Percentiles rank a stretch among this genome's conserved stretches.
These are phyloP conservation scores for Perognathus longimembris DNA, from an alignment of 2,113 vertebrate species.

Conservation along the genomic window DNA sequence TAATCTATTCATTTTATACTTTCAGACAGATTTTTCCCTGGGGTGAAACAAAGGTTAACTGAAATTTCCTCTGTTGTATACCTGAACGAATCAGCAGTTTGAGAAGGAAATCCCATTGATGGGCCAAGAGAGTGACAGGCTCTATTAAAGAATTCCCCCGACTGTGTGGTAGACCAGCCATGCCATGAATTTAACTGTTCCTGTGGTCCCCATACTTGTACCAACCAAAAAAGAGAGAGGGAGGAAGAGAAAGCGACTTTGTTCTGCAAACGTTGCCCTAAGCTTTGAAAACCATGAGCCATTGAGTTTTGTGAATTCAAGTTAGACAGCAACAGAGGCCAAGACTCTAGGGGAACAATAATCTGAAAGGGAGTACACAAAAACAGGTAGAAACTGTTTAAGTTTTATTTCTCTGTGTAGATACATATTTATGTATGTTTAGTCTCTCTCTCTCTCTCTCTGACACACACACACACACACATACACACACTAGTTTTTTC, in stretches of 20 bases:
- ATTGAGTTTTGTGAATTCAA: constrained; percentile 86
- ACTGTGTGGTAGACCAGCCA: constrained; percentile 92
- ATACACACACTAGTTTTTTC: neutral
- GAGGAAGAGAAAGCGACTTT: constrained; percentile 87
- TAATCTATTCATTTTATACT: constrained; percentile 91
- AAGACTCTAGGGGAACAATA: constrained; percentile 77
- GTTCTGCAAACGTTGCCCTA: constrained; percentile 87
- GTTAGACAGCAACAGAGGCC: constrained; percentile 81
- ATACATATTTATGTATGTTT: constrained; percentile 57
- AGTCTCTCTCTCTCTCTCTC: too few relatives aligned
- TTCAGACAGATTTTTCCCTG: constrained; percentile 91
- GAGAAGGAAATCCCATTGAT: constrained; percentile 92
- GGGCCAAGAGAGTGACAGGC: constrained; percentile 91
- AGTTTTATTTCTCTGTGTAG: constrained; percentile 57
- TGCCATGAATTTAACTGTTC: constrained; percentile 93
- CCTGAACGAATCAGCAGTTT: constrained; percentile 94
- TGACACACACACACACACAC: neutral
- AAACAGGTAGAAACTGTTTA: constrained; percentile 84
- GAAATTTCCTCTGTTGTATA: constrained; percentile 92
- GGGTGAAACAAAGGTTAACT: constrained; percentile 94
- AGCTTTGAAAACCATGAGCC: constrained; percentile 89
- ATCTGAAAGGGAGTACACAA: constrained; percentile 76
- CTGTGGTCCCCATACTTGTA: constrained; percentile 90
- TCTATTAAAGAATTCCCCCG: constrained; percentile 92
- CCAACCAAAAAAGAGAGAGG: constrained; percentile 85